Base-by-base conservation (phyloP, 2,113 vertebrate genomes). In the Heterochromis multidens region DNA sequence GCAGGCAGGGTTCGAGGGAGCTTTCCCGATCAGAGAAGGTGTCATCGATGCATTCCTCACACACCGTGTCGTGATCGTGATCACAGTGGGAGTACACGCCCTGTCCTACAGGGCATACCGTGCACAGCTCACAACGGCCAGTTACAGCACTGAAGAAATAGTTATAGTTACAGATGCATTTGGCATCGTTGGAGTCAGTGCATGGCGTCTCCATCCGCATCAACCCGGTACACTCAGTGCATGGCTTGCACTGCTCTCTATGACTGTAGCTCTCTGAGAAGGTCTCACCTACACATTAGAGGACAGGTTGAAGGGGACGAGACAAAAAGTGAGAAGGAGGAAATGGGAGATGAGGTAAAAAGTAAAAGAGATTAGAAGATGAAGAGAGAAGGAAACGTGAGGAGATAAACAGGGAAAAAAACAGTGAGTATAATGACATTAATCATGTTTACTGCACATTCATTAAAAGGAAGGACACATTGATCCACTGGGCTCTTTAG, bases 181-280 rank as follows among this genome's bases (percentile, higher is more conserved):
- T 91, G 4, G 99, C 97, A 10, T 99, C 96, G 27, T 97, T 98
- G 0, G 97, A 97, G 95, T 99, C 99, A n/a, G 99, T 98, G 88
- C 99, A 99, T 0, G 99, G 99, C 0, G 97, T 97, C 0, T 92
- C 92, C 97, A 99, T 98, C 67, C 97, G 97, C 95, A 97, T 97
- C 92, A 98, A 95, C 27, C 97, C 97, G 49, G 93, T 90, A 7
- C 99, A 99, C 91, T 97, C 92, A 0, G 97, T 98, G 94, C 99
- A 99, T 0, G 95, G 93, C 72, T 89, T 95, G 91, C 99, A 99
- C 0, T 93, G 79, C 93, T 99, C 98, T 0, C 93, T 97, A 95
- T 95, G 96, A 4, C 99, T 99, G 96, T 97, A 96, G 9, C 88
- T 95, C 77, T 98, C 97, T 0, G 99, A 99, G 95, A 94, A 99